phyloP scores from a whole-genome alignment of 2,888 invertebrate species.

The Polymixis flavicincta region DNA sequence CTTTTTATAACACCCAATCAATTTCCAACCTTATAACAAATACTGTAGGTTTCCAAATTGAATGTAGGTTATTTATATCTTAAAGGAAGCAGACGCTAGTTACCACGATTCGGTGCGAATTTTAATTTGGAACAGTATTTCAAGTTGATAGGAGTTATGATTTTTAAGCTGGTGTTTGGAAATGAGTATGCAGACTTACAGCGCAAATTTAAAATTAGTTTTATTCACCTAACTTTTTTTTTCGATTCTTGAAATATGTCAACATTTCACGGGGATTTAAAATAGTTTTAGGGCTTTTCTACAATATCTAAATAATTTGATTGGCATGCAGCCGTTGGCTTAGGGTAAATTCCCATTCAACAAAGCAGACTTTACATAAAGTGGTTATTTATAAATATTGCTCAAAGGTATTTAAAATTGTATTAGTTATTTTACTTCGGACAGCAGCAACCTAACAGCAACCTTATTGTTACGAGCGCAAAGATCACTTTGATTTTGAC shows the following conservation, averaged over 20 bases:
- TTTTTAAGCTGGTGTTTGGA: constrained; percentile 50
- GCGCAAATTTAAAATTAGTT: constrained; percentile 36
- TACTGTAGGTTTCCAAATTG: not conserved
- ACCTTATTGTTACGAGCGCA: too few species aligned
- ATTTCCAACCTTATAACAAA: constrained; percentile 23
- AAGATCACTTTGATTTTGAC: too few species aligned
- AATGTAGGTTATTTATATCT: not conserved
- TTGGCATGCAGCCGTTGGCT: not conserved
- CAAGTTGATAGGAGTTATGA: constrained; percentile 50
- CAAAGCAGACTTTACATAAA: not conserved
- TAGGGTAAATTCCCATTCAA: not conserved
- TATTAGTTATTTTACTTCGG: too few species aligned
- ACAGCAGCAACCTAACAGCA: too few species aligned
- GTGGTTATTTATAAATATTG: not conserved
- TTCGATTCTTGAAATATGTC: not conserved
- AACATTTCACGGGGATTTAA: not conserved
- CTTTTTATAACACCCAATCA: not conserved
- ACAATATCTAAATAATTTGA: not conserved
- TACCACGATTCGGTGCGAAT: constrained; percentile 39
- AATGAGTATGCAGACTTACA: constrained; percentile 1
- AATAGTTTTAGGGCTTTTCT: not conserved
- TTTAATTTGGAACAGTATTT: constrained; percentile 57
- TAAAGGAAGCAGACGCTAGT: constrained; percentile 36
- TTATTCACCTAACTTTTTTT: constrained; percentile 5
- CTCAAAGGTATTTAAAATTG: too few species aligned